Evolutionary conservation across 1,140 invertebrate genomes (phyloP), one percentile per base, ranked within the genome.

Genomic region (Nebria ingens): DNA sequence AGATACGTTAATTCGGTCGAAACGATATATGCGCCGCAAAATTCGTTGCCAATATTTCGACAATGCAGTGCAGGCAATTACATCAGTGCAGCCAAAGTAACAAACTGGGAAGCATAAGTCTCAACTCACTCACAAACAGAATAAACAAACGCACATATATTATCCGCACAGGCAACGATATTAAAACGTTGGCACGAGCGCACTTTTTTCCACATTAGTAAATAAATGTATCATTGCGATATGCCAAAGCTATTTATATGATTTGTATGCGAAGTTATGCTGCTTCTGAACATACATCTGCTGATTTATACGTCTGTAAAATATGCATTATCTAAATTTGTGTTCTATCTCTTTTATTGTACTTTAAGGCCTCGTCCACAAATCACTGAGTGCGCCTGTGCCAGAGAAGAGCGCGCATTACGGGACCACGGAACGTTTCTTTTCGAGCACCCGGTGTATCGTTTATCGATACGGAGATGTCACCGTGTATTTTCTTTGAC

Each of bases 301-400:
- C 59, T 65, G 65, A 66, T 66, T 64, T 64, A 66, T 64, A 29
- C 55, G 60, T 62, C 64, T 63, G 61, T 63, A 60, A 65, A 64
- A 65, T 64, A 64, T 65, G 62, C 65, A 64, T 64, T 65, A 65
- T 63, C 62, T 60, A 63, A 66, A 65, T 67, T 65, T 62, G 63
- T 61, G 63, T 56, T 63, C 57, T 51, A 60, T 65, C 64, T 65
- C 65, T 64, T 65, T 66, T 64, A 61, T 64, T 61, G 54, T 60
- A 63, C 56, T 63, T 64, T 63, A 56, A 60, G 56, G 40, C 17
- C 54, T n/a, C 52, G 53, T 17, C 56, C 54, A 60, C 59, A 62
- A 64, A 64, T 66, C 61, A 64, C 40, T 17, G 40, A n/a, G n/a
- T n/a, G n/a, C n/a, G 4, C 13, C 4, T 29, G 25, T 29, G 25